Base-by-base conservation (phyloP, 2,113 vertebrate species). In the Maccullochella peelii region DNA sequence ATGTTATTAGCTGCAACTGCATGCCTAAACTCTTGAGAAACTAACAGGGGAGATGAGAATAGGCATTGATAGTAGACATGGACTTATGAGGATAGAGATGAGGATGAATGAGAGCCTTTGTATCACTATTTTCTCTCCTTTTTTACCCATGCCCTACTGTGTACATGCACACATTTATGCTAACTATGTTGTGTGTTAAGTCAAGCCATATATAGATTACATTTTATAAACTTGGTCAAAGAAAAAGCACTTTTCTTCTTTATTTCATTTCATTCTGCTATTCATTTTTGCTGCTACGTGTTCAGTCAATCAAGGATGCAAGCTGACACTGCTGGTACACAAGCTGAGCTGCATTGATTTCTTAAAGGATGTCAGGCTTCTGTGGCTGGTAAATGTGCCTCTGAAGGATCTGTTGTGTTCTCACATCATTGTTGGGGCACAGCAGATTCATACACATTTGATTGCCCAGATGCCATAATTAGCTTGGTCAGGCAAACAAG, bases 391-490 rank as follows among this genome's bases (percentile, higher is more conserved):
- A 79, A 92, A 72, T 77, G 80, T 50, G 38, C 16, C 69, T 76
- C 69, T 62, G 59, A 82, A 86, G 30, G 85, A 82, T 79, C 73
- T 42, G 82, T 50, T 79, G 83, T 77, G 82, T 76, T 84, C 69
- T 81, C 66, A 68, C 66, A 54, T 84, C 59, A 49, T 57, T 23
- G 33, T n/a, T 2, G 47, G 78, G 57, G 20, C 44, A 23, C 71
- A 38, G 82, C 80, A 76, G 73, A 83, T 78, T 83, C 82, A 85
- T 71, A 54, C 79, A 66, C 78, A 50, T 86, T 83, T 89, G 82
- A 88, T 83, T 77, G 83, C 33, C 78, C 73, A 74, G 87, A 83
- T 88, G 89, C 84, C 75, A 59, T 68, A 88, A 88, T 93, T 86
- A 91, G 76, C 76, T 78, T 2, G 55, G 80, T 80, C 73, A 52